phyloP scores from a whole-genome alignment of 1,140 invertebrate species.

The Diploscapter pachys region DNA sequence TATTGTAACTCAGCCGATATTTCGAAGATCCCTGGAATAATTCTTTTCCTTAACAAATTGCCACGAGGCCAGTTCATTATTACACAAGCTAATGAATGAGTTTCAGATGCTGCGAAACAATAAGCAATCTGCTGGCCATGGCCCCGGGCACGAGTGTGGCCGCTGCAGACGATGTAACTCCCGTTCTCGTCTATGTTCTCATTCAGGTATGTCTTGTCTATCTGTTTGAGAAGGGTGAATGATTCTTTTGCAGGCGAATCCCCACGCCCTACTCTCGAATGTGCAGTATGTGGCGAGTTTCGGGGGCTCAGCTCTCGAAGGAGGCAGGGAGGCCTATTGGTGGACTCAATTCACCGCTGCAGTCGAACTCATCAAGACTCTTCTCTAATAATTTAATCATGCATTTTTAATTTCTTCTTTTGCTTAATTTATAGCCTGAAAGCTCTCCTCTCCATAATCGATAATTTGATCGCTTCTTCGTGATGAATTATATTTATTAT shows the following conservation, averaged over 20 bases:
- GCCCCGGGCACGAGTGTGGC: slow-evolving; percentile 75
- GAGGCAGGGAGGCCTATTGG: slow-evolving; percentile 92
- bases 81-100: not conserved
- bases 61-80: not conserved
- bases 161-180: slow-evolving; percentile 92
- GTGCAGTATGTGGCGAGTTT: slow-evolving; percentile 93
- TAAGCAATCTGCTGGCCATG: slow-evolving; percentile 74
- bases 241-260: slow-evolving; percentile 70
- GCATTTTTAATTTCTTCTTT: not conserved
- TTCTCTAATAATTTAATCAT: slow-evolving; percentile 24
- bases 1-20: no score
- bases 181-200: slow-evolving; percentile 90
- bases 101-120: slow-evolving; percentile 76
- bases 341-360: slow-evolving; percentile 96
- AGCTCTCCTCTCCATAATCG: no score
- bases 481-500: no score
- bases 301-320: slow-evolving; percentile 72
- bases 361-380: slow-evolving; percentile 85
- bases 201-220: slow-evolving; percentile 68
- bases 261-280: slow-evolving; percentile 86
- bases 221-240: no score
- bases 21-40: no score
- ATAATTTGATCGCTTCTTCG: no score
- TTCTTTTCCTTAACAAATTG: not conserved
- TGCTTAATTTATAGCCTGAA: no score